phyloP scores from a whole-genome alignment of 1,140 invertebrate genomes.

The Diachasmimorpha longicaudata region DNA sequence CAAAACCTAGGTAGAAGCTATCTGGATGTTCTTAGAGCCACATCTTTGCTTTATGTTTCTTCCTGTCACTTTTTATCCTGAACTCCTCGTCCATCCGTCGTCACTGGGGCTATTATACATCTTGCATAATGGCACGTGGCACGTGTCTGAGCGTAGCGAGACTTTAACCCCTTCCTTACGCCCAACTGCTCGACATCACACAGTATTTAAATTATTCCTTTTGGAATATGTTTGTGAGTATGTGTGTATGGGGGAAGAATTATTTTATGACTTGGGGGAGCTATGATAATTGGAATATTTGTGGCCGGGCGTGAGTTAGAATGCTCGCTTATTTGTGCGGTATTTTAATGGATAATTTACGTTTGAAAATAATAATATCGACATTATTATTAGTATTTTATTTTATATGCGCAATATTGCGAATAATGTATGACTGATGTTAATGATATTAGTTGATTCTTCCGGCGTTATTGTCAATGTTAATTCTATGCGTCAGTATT shows the following conservation, averaged over 20 bases:
- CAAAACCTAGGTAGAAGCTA: neutral
- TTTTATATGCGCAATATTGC: no score
- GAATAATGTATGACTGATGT: no score
- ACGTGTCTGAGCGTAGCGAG: constrained; percentile 33
- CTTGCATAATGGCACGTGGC: constrained; percentile 38
- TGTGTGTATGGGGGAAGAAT: neutral
- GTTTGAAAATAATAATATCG: no score
- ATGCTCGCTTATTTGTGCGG: neutral
- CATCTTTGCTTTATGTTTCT: constrained; percentile 6
- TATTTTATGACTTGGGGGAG: neutral
- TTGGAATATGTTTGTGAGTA: neutral
- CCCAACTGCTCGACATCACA: constrained; percentile 26
- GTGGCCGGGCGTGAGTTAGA: neutral
- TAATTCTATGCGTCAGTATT: no score
- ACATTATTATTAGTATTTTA: no score
- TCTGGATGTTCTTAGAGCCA: neutral
- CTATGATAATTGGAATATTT: neutral
- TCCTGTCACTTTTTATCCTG: neutral
- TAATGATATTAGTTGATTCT: neutral
- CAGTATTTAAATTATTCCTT: constrained; percentile 17
- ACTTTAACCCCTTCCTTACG: constrained; percentile 23
- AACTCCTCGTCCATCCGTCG: neutral
- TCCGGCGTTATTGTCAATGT: no score
- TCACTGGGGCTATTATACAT: constrained; percentile 19
- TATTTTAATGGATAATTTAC: neutral